Evolutionary conservation across 1,140 invertebrate genomes (phyloP).

Genomic region (Drosophila miranda): DNA sequence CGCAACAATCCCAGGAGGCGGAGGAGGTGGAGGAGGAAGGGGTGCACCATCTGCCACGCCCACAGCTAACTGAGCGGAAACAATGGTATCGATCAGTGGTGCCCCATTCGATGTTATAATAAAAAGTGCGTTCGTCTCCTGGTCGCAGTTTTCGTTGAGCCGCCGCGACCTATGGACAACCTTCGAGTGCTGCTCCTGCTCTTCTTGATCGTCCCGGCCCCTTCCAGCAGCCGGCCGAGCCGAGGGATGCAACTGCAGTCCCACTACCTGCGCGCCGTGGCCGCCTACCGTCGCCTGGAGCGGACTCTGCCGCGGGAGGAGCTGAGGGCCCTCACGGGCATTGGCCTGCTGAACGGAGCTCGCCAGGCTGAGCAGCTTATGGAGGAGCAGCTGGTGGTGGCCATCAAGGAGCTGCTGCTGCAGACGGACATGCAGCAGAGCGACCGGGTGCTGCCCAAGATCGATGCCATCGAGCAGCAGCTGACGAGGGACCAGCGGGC

Average conservation of each 20-base stretch:
- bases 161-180: conserved; percentile 22
- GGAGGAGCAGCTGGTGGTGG: conserved; percentile 62
- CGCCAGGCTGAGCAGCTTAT: conserved; percentile 64
- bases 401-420: conserved; percentile 55
- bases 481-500: conserved; percentile 60
- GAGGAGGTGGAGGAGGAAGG: neutral
- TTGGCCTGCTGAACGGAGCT: conserved; percentile 71
- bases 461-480: conserved; percentile 70
- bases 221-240: conserved; percentile 2
- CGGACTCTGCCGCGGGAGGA: conserved; percentile 56
- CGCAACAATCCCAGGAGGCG: conserved; percentile 12
- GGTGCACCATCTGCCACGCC: conserved; percentile 17
- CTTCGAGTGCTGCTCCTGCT: conserved; percentile 22
- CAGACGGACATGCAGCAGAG: conserved; percentile 32
- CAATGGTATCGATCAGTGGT: conserved; percentile 6
- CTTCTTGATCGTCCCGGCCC: conserved; percentile 15
- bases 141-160: conserved; percentile 42
- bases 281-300: conserved; percentile 63
- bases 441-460: conserved; percentile 37
- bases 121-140: conserved; percentile 25
- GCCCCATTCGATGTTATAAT: conserved; percentile 34
- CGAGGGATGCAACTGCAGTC: conserved; percentile 49
- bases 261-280: conserved; percentile 59
- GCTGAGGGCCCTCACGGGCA: conserved; percentile 52
- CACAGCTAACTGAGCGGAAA: conserved; percentile 54